Conservation (phyloP, 2,113 vertebrate genomes). For the Pachypanchax playfairii region DNA sequence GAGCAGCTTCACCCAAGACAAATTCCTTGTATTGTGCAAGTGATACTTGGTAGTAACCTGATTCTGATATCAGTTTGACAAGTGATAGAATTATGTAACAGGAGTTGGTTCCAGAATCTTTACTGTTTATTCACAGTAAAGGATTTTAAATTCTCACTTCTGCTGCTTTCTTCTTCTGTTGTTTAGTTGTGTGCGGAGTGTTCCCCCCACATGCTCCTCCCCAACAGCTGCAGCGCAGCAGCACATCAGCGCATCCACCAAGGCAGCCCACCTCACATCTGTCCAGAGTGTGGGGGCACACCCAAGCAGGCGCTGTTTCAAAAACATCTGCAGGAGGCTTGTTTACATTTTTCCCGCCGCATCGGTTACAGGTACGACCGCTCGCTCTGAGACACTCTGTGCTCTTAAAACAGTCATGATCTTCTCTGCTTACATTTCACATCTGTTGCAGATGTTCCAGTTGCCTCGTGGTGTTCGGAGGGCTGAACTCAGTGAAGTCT, state of each 20-base stretch:
- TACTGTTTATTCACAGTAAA: no score
- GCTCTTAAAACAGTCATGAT: neutral
- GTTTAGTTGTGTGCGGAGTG: constrained; percentile 86
- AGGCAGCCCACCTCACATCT: constrained; percentile 85
- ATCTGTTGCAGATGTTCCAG: constrained; percentile 94
- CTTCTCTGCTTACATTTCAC: neutral
- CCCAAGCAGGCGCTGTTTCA: constrained; percentile 83
- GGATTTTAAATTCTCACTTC: no score
- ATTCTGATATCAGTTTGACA: no score
- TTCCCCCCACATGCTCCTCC: constrained; percentile 88
- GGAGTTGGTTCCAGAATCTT: no score
- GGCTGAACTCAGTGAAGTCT: constrained; percentile 92
- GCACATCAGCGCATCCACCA: constrained; percentile 94
- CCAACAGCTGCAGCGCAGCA: constrained; percentile 88
- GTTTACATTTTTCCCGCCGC: constrained; percentile 91
- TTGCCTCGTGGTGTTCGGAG: constrained; percentile 93
- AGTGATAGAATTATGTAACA: no score
- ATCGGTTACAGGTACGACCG: constrained; percentile 89
- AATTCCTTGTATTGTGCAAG: no score
- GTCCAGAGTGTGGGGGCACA: constrained; percentile 90
- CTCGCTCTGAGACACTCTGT: neutral
- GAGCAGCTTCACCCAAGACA: no score
- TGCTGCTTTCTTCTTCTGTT: neutral
- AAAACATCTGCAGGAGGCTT: constrained; percentile 85
- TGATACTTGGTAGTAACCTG: no score